Evolutionary conservation across 2,888 invertebrate species (phyloP), one percentile per base, ranked within the genome.

Genomic region (Brachypterus glaber): DNA sequence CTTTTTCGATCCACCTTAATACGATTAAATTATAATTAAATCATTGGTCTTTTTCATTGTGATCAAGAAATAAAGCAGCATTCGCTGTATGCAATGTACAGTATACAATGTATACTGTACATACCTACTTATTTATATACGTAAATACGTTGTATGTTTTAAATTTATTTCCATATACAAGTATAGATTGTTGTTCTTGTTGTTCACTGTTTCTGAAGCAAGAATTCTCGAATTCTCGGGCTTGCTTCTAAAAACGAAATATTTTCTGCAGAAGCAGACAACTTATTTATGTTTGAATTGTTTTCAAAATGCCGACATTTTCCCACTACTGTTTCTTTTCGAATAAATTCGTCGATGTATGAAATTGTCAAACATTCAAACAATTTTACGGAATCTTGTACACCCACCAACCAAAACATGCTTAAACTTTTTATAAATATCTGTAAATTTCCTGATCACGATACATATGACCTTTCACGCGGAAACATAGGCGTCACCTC

Each of bases 241-340:
- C 27, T 11, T 4, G 27, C n/a, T n/a, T n/a, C n/a, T n/a, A n/a
- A n/a, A 27, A 11, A 27, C 27, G 8, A 27, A 27, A 27, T 11
- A 4, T 5, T 9, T 21, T 5, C 5, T 50, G 21, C 9, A 5
- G 27, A 9, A 27, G 63, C 57, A 63, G 66, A 64, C 64, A 64
- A 66, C 66, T 66, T 66, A 64, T 66, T 66, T 66, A 66, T 66
- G 66, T 64, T 62, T 59, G 64, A 56, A 66, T 66, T 66, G 66
- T 66, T 66, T 65, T 64, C 66, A 58, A 64, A 64, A 64, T 63
- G 62, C 66, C 64, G 64, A 60, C 62, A 51, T 58, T 60, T 63
- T 62, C 61, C 60, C 61, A 59, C 60, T 61, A 62, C 61, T 54
- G 59, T 59, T 52, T 35, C 52, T 41, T 52, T 51, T 52, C 50